Evolutionary conservation across 2,113 vertebrate genomes (phyloP), one percentile per base, ranked within the genome.

Genomic region (Paracanthobrama guichenoti): DNA sequence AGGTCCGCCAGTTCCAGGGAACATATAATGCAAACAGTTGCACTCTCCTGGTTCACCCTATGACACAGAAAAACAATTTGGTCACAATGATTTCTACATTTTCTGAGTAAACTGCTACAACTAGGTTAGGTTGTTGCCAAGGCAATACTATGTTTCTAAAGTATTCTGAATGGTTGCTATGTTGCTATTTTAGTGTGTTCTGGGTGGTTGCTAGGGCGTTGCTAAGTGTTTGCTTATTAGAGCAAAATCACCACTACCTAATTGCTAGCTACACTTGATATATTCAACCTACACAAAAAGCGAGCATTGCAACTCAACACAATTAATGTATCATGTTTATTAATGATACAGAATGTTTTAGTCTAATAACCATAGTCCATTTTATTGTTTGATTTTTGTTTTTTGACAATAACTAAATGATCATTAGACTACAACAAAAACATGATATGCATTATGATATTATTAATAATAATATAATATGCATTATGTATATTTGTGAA

Each of bases 11-110:
- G 89, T n/a, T 64, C 92, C 92, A 48, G 64, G 20, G 57, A 91
- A 87, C 11, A 87, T 50, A 2, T 93, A 9, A 1, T 72, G n/a
- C 1, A 94, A 83, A 88, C 97, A 98, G 86, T 94, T 89, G 59
- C 97, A 98, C 10, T 96, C 95, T 57, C 97, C 96, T 0, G 95
- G 91, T 60, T 95, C 95, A 35, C 97, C 97, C 97, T 98, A 77
- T 9, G 86, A 79, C 20, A 80, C n/a, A 84, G 72, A 88, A 26
- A 81, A 53, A 73, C 53, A 69, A 24, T 39, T 28, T 42, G 16
- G 14, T 55, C 9, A 31, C 67, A 83, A 24, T 18, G 81, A 16
- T 14, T 18, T 67, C 82, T 20, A 72, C 79, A 78, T 5, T 69
- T 26, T 24, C 57, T 85, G 3, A 22, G 66, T 20, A 69, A 31